These are phyloP conservation scores for Pseudomugil tenellus DNA, from an alignment of 2,797 vertebrate genomes.

Conservation along the genomic window DNA sequence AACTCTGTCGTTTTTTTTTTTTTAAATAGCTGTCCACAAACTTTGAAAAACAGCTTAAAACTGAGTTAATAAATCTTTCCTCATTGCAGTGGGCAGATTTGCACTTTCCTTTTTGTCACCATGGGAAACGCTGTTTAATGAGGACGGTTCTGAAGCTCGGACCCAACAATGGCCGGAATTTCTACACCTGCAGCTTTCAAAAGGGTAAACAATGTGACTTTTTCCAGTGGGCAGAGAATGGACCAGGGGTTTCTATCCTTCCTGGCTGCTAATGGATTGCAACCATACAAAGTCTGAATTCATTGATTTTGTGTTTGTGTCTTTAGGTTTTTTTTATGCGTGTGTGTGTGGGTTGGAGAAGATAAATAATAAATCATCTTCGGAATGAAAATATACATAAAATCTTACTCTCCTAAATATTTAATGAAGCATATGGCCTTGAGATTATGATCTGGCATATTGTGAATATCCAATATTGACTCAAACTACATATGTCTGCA, in stretches of 20 bases:
- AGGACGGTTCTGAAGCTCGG: slow-evolving; percentile 93
- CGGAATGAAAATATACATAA: not conserved
- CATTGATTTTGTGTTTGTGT: too few species aligned
- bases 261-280: slow-evolving; percentile 67
- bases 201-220: slow-evolving; percentile 90
- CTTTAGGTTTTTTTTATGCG: too few species aligned
- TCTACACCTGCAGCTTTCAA: slow-evolving; percentile 87
- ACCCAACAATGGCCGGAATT: slow-evolving; percentile 92
- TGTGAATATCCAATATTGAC: not conserved
- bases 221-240: slow-evolving; percentile 90
- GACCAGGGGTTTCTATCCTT: slow-evolving; percentile 71
- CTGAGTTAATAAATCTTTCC: slow-evolving; percentile 17
- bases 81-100: slow-evolving; percentile 92
- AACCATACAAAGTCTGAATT: not conserved
- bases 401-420: not conserved
- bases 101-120: slow-evolving; percentile 90
- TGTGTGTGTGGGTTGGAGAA: not conserved
- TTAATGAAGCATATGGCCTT: not conserved
- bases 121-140: slow-evolving; percentile 88
- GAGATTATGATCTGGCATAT: not conserved
- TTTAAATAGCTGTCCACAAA: not conserved
- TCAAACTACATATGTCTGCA: not conserved
- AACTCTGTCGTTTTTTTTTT: not conserved
- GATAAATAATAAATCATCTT: not conserved
- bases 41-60: not conserved